phyloP scores from a whole-genome alignment of 2,797 vertebrate species.

The Neopelma chrysocephalum region DNA sequence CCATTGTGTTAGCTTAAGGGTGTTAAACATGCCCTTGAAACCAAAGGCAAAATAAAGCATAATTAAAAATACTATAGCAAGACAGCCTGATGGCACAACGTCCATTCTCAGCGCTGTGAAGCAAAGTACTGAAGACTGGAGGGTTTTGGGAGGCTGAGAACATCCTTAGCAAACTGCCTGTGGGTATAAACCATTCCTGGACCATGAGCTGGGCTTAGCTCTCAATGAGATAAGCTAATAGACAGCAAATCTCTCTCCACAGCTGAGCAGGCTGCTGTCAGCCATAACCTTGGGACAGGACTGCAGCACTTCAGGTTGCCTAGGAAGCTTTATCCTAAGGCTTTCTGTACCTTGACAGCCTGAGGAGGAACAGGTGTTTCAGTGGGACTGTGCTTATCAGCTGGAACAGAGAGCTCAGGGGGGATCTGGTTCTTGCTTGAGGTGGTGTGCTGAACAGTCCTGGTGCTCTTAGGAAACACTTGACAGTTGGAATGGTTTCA shows the following conservation, averaged over 20 bases:
- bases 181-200: not conserved
- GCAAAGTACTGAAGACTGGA: not conserved
- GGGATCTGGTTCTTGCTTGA: not conserved
- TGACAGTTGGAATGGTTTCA: not conserved
- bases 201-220: not conserved
- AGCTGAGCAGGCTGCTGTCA: not conserved
- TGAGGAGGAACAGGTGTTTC: not conserved
- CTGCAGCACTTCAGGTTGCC: not conserved
- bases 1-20: not conserved
- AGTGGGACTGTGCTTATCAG: not conserved
- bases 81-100: not conserved
- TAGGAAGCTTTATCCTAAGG: not conserved
- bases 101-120: not conserved
- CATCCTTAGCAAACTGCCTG: not conserved
- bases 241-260: not conserved
- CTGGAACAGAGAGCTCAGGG: not conserved
- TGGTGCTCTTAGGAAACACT: not conserved
- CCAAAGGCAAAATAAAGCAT: slow-evolving; percentile 8
- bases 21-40: slow-evolving; percentile 48
- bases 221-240: not conserved
- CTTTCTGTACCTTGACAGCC: not conserved
- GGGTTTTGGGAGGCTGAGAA: not conserved
- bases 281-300: not conserved
- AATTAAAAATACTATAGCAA: not conserved
- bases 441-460: not conserved